Evolutionary conservation across 1,140 invertebrate genomes (phyloP).

Genomic region (Nomia melanderi): DNA sequence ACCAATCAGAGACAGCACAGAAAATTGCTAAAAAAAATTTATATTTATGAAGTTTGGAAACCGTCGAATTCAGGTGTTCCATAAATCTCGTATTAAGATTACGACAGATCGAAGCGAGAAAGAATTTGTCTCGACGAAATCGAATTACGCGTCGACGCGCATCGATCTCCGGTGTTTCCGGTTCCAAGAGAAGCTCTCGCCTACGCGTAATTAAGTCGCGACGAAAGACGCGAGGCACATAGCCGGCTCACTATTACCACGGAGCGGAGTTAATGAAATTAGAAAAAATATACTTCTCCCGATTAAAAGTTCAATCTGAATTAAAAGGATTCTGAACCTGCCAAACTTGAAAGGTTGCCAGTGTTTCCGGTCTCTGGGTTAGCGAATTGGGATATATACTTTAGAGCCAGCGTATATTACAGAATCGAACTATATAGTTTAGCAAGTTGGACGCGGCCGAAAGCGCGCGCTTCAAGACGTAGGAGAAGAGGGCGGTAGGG

Average conservation of each 20-base stretch:
- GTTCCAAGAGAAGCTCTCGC: background rate
- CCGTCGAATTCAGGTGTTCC: too few species aligned
- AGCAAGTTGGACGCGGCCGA: slow-evolving; percentile 56
- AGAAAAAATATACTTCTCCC: slow-evolving; percentile 19
- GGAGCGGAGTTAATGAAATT: slow-evolving; percentile 40
- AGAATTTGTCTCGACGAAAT: background rate
- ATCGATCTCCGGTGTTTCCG: background rate
- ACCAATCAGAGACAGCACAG: too few species aligned
- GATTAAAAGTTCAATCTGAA: slow-evolving; percentile 55
- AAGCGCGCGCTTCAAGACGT: slow-evolving; percentile 32
- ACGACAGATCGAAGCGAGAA: background rate
- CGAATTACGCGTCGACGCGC: background rate
- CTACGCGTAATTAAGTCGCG: background rate
- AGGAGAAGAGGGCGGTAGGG: background rate
- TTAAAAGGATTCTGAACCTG: slow-evolving; percentile 65
- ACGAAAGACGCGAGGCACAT: background rate
- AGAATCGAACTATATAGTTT: slow-evolving; percentile 61
- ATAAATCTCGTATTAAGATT: too few species aligned
- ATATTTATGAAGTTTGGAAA: too few species aligned
- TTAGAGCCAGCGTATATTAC: slow-evolving; percentile 58
- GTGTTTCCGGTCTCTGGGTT: slow-evolving; percentile 65
- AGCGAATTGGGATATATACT: slow-evolving; percentile 64
- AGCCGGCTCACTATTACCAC: background rate
- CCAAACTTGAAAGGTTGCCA: slow-evolving; percentile 65
- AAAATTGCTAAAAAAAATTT: too few species aligned